Evolutionary conservation across 2,113 vertebrate genomes (phyloP), one percentile per base, ranked within the genome.

Genomic region (Scomber scombrus): DNA sequence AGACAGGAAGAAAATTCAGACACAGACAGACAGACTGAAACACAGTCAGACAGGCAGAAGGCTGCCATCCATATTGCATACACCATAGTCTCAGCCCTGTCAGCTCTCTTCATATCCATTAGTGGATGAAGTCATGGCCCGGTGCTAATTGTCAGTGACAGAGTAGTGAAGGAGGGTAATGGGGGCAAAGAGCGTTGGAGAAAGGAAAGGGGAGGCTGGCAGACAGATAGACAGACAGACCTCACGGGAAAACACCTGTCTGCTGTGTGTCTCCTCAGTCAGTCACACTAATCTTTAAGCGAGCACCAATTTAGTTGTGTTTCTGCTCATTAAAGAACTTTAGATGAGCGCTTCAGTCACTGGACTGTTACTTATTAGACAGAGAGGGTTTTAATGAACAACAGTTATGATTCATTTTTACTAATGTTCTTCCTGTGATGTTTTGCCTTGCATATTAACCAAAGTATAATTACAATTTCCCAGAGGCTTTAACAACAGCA

Each of bases 41-140:
- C 34, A 7, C 49, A 45, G 50, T 55, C 68, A 64, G 71, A 80
- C 71, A 71, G 65, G 21, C 78, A 60, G 75, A 54, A 34, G 65
- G 69, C 43, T 69, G 60, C 47, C 76, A 79, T 87, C 81, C 68
- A 75, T 80, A 77, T 69, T 80, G 74, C 60, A 78, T 71, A 52
- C 18, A n/a, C 34, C 49, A 1, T 68, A 67, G 82, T 82, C 69
- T 71, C 75, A 13, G 31, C 70, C 55, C 74, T 76, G 82, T 88
- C 89, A 75, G 68, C 68, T 82, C 76, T 60, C 74, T 78, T 69
- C 75, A 58, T 40, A 78, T 64, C 88, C 92, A 93, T 92, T 92
- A 93, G 87, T 3, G 86, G 91, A 91, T 94, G 89, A 93, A 88
- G 92, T 93, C 89, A 93, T 87, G 86, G 83, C 75, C 88, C 75